A percentile compares a stretch with the other conserved stretches of the same genome.
Conservation (phyloP, 1,140 invertebrate genomes). For the Apocrypta bakeri region DNA sequence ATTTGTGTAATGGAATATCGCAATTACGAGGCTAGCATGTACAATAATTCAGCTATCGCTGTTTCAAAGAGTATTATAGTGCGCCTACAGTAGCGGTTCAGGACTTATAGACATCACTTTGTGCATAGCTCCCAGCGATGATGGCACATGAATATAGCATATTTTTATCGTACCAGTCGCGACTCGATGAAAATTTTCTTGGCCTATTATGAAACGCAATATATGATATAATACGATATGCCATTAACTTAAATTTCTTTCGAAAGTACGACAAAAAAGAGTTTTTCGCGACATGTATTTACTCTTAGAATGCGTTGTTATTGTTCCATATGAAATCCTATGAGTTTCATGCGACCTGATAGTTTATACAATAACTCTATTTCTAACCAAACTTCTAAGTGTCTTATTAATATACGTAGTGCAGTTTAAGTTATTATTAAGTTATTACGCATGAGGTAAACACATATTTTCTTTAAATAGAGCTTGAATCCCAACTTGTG, state of each 20-base stretch:
- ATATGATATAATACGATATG: background rate
- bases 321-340: too few relatives aligned
- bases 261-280: too few relatives aligned
- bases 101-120: background rate
- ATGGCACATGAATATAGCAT: background rate
- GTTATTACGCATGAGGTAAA: too few relatives aligned
- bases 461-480: too few relatives aligned
- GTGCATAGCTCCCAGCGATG: background rate
- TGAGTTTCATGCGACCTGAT: too few relatives aligned
- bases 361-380: too few relatives aligned
- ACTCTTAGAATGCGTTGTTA: too few relatives aligned
- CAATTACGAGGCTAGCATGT: conserved; percentile 43
- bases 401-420: too few relatives aligned
- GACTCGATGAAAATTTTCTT: background rate
- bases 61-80: conserved; percentile 13
- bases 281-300: too few relatives aligned
- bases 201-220: background rate
- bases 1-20: conserved; percentile 41
- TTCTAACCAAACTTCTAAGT: too few relatives aligned
- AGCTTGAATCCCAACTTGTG: too few relatives aligned
- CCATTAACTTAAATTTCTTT: conserved; percentile 16
- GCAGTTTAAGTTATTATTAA: too few relatives aligned
- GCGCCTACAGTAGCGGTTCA: background rate
- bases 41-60: background rate
- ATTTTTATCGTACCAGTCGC: background rate